Base-by-base conservation (phyloP, 2,113 vertebrate species). In the Tenebrosternarchus preto region DNA sequence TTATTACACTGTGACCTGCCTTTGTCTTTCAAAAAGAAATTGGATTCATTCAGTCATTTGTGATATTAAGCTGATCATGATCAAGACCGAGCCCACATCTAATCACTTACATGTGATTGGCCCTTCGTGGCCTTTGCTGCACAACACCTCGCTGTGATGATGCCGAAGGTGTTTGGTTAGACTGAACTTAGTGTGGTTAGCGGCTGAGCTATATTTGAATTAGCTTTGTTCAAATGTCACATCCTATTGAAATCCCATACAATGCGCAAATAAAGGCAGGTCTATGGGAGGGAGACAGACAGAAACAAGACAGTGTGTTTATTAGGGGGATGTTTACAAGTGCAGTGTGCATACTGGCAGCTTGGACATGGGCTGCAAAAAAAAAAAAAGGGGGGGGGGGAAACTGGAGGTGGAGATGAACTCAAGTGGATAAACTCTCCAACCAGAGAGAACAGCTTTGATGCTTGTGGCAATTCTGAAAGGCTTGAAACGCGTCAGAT, bases 401-500 rank as follows among this genome's bases (percentile, higher is more conserved):
- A 61, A 82, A 79, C 67, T 33, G 66, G 78, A 73, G 1, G 25
- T 72, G 64, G 76, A 78, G 60, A 64, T 67, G 83, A 69, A 85
- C 59, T 89, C 73, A 79, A 84, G 82, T 75, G 80, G 83, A 82
- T 88, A 80, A n/a, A 84, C 75, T 88, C 66, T 72, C 61, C 50
- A 53, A 36, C 74, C 82, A 86, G 83, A 90, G 80, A 86, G 84
- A 87, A 86, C 84, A 82, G 84, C 81, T 84, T 74, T 87, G 79
- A 70, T 76, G 72, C 85, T 86, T 70, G 71, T 78, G 77, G 86
- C 81, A 25, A 57, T 77, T 77, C 61, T 76, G 64, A 29, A 15
- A 64, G 63, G 77, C 64, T 78, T 73, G 57, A 66, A 84, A 76
- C 46, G 19, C 71, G 71, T 84, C 79, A 83, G 39, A 43, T 75